Base-by-base conservation (phyloP, 2,888 invertebrate genomes). In the Sicus ferrugineus region DNA sequence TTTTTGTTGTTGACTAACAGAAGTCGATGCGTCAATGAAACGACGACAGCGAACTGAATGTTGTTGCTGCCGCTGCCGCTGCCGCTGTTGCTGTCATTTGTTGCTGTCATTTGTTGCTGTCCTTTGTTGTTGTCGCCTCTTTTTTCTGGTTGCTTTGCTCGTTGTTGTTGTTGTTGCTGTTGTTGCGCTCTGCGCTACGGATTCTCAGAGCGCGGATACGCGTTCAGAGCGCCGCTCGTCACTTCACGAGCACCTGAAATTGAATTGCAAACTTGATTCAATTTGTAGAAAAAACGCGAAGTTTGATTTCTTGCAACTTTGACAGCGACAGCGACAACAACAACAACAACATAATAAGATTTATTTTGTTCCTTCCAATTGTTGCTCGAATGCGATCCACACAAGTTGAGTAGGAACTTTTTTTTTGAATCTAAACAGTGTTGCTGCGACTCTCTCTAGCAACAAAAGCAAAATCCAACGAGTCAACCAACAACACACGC, bases 1-100 rank as follows among this genome's bases (percentile, higher is more conserved):
- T 48, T 63, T 14, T 61, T 38, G 31, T 31, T 46, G 38, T 34
- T 61, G 59, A 26, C 63, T 63, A 48, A 26, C 63, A 62, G 48
- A 48, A 48, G 63, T 28, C 48, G 19, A 63, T 34, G 30, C 63
- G 23, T 48, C 63, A 19, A 21, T 7, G 21, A 19, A 48, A 38
- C 14, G 23, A n/a, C 14, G 48, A 48, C 42, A 48, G 56, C 56
- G n/a, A 28, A n/a, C 30, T 58, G 30, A 58, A 58, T 58, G 56
- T 30, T 58, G 16, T 61, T 61, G 19, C 59, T 38, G 7, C 23
- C 42, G 46, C 26, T 26, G 23, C 7, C 21, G 42, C 42, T 42
- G 42, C 23, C 28, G n/a, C 21, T 38, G 9, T 34, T 58, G 30
- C 16, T 54, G 7, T 54, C n/a, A n/a, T 54, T 9, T 16, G 34